phyloP scores from a whole-genome alignment of 92 coral and sea anemone genomes.

The Scolanthus callimorphus region DNA sequence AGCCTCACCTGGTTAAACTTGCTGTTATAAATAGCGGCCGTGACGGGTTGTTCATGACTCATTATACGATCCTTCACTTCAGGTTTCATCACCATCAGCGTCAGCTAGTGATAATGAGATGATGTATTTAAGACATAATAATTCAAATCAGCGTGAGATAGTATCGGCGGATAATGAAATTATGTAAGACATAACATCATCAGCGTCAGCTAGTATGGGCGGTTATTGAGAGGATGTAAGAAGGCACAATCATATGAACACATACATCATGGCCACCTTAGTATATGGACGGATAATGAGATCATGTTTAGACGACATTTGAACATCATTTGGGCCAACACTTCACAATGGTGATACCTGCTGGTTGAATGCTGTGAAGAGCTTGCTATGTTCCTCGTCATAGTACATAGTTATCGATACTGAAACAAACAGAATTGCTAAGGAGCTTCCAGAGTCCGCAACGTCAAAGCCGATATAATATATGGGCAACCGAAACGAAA shows the following conservation, averaged over 20 bases:
- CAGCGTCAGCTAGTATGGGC: too few species aligned
- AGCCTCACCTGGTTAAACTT: conserved; percentile 85
- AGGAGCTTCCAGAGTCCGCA: too few species aligned
- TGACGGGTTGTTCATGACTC: conserved; percentile 94
- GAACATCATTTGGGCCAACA: conserved; percentile 1
- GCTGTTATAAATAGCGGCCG: conserved; percentile 90
- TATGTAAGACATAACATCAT: background rate
- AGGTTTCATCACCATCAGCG: conserved; percentile 96
- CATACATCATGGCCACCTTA: too few species aligned
- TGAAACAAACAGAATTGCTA: too few species aligned
- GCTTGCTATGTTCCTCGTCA: conserved; percentile 90
- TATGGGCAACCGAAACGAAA: too few species aligned
- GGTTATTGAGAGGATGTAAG: too few species aligned
- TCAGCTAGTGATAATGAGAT: conserved; percentile 27
- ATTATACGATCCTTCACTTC: conserved; percentile 92
- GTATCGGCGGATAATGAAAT: background rate
- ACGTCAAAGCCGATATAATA: too few species aligned
- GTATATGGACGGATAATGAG: too few species aligned
- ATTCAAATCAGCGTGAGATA: too few species aligned
- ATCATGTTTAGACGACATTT: too few species aligned
- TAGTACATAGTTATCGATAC: conserved; percentile 87
- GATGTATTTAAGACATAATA: background rate
- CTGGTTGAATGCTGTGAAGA: conserved; percentile 94
- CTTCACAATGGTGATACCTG: too few species aligned
- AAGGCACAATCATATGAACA: too few species aligned